Percentiles rank a stretch among this genome's conserved stretches.
Evolutionary conservation across 2,888 invertebrate genomes (phyloP).

Genomic region (Pemphredon lugubris): DNA sequence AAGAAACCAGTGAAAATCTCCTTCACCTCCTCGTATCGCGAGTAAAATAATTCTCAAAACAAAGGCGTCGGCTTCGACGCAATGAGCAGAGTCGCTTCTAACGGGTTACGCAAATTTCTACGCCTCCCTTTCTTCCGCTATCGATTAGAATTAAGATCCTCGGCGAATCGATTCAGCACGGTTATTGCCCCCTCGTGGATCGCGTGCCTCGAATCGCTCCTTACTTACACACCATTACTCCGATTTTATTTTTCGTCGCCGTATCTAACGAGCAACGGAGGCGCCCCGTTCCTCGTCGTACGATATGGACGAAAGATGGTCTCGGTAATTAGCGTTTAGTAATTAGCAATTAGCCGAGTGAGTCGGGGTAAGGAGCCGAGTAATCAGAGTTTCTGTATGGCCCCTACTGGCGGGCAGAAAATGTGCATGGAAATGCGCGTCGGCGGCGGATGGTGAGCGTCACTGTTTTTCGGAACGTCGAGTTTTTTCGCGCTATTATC

Average conservation of each 20-base stretch:
- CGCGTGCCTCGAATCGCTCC: slow-evolving; percentile 53
- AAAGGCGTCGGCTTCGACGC: too few species aligned
- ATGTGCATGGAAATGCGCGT: slow-evolving; percentile 18
- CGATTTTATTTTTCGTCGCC: slow-evolving; percentile 60
- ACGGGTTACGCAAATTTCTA: too few species aligned
- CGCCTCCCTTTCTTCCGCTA: slow-evolving; percentile 17
- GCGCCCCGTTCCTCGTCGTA: slow-evolving; percentile 2
- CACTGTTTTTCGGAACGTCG: not conserved
- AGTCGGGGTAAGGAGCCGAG: slow-evolving; percentile 10
- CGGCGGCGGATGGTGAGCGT: not conserved
- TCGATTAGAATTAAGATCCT: slow-evolving; percentile 37
- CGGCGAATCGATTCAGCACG: slow-evolving; percentile 54
- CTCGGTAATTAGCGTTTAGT: slow-evolving; percentile 63
- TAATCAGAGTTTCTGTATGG: slow-evolving; percentile 34
- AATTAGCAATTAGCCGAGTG: slow-evolving; percentile 55
- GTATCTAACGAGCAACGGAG: slow-evolving; percentile 50
- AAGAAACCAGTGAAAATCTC: not conserved
- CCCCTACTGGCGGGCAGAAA: slow-evolving; percentile 5
- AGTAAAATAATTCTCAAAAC: too few species aligned
- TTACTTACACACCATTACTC: slow-evolving; percentile 58
- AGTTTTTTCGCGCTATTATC: not conserved
- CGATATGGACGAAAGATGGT: slow-evolving; percentile 31
- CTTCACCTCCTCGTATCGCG: too few species aligned
- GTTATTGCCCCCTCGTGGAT: slow-evolving; percentile 54
- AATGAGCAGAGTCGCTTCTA: too few species aligned